Evolutionary conservation across 2,113 vertebrate species (phyloP).

Genomic region (Paralichthys olivaceus): DNA sequence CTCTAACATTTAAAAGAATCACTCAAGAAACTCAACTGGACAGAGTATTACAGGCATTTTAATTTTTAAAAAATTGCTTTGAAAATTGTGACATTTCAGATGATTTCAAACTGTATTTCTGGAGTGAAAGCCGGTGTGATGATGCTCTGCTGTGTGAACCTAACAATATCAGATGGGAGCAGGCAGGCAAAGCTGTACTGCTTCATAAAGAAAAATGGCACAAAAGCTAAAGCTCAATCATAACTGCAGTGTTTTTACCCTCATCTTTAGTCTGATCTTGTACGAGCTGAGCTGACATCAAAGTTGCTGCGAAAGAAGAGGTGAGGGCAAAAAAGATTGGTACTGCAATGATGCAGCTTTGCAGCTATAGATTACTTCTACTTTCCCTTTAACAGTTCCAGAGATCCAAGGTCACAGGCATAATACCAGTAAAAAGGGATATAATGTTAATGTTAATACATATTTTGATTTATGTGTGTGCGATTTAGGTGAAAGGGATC

Average conservation of each 20-base stretch:
- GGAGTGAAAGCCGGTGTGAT: not conserved
- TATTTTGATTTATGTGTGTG: not conserved
- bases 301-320: slow-evolving; percentile 14
- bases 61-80: slow-evolving; percentile 2
- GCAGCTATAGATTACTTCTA: slow-evolving; percentile 4
- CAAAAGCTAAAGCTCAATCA: slow-evolving; percentile 11
- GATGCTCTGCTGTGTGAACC: not conserved
- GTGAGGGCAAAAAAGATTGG: not conserved
- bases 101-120: slow-evolving; percentile 5
- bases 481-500: no score
- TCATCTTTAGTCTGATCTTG: slow-evolving; percentile 7
- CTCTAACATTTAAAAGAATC: not conserved
- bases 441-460: not conserved
- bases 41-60: not conserved
- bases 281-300: not conserved
- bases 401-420: slow-evolving; percentile 5
- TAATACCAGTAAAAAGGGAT: not conserved
- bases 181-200: slow-evolving; percentile 1
- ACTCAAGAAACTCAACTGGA: slow-evolving; percentile 12
- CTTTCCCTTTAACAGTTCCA: slow-evolving; percentile 3
- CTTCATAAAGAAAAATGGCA: slow-evolving; percentile 5
- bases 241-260: not conserved
- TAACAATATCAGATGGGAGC: not conserved
- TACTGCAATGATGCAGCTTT: not conserved
- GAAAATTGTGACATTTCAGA: slow-evolving; percentile 16